These are phyloP conservation scores for Leuciscus waleckii DNA, from an alignment of 2,797 vertebrate species.

Conservation along the genomic window DNA sequence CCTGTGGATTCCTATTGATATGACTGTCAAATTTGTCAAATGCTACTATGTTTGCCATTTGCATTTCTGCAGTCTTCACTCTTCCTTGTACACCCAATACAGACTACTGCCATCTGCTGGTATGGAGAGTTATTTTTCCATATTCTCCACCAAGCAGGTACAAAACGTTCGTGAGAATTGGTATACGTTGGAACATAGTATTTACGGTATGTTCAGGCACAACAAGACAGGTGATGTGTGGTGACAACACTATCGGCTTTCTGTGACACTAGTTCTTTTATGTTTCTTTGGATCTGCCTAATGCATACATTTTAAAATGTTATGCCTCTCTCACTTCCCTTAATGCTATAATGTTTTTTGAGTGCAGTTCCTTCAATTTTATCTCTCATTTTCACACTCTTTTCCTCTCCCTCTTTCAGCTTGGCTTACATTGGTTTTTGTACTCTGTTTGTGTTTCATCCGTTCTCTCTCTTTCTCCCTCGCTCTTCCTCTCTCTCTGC, in stretches of 20 bases:
- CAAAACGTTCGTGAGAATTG: not conserved
- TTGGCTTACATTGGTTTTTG: slow-evolving; percentile 44
- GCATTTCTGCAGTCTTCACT: not conserved
- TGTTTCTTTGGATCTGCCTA: not conserved
- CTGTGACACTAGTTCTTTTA: not conserved
- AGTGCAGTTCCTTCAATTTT: not conserved
- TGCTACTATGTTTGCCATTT: not conserved
- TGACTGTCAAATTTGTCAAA: not conserved
- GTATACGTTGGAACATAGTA: not conserved
- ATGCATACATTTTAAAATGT: not conserved
- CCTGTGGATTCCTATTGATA: not conserved
- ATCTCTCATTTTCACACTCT: slow-evolving; percentile 37
- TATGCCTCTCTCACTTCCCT: not conserved
- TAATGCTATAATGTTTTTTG: not conserved
- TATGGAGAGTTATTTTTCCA: not conserved
- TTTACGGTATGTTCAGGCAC: not conserved
- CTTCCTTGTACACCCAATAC: too few relatives aligned
- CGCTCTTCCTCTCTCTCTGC: slow-evolving; percentile 43
- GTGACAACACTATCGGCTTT: not conserved
- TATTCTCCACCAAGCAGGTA: not conserved
- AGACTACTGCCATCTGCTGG: not conserved
- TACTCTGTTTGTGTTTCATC: slow-evolving; percentile 39
- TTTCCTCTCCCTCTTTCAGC: slow-evolving; percentile 46
- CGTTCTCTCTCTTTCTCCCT: slow-evolving; percentile 34
- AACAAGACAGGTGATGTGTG: not conserved